Conservation (phyloP, 92 coral and sea anemone species). For the Hydrozoanthus gracilis region DNA sequence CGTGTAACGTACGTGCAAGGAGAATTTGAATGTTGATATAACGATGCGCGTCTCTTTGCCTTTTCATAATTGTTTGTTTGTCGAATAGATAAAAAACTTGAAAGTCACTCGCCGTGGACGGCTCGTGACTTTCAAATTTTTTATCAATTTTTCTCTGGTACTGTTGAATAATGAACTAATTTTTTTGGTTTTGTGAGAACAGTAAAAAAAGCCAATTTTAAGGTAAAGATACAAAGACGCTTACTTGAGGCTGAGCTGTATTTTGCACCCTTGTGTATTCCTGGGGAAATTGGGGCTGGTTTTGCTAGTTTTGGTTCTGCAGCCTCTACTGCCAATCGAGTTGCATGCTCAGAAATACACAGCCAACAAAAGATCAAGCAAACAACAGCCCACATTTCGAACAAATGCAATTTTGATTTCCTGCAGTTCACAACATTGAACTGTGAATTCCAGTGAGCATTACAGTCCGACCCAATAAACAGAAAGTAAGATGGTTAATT, state of each 20-base stretch:
- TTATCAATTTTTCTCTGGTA: too few relatives aligned
- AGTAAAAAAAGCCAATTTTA: neutral
- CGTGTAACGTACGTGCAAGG: too few relatives aligned
- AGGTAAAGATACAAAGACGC: too few relatives aligned
- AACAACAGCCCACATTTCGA: neutral
- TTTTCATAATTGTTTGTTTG: too few relatives aligned
- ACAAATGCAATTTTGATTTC: neutral
- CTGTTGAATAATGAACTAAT: neutral
- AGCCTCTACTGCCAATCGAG: slow-evolving; percentile 1
- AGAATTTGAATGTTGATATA: too few relatives aligned
- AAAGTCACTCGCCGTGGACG: too few relatives aligned
- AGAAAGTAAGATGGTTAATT: too few relatives aligned
- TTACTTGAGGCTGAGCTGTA: neutral
- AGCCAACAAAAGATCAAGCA: neutral
- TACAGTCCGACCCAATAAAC: neutral
- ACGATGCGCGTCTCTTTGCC: too few relatives aligned
- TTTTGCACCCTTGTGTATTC: slow-evolving; percentile 3
- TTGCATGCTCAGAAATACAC: neutral
- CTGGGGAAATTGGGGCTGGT: neutral
- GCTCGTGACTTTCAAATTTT: too few relatives aligned
- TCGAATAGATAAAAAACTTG: too few relatives aligned
- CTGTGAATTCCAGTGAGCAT: slow-evolving; percentile 3
- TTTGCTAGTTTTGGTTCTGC: neutral
- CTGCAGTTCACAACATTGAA: neutral
- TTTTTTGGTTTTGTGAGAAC: neutral